Base-by-base conservation (phyloP, 2,888 invertebrate genomes). In the Phalera bucephala region DNA sequence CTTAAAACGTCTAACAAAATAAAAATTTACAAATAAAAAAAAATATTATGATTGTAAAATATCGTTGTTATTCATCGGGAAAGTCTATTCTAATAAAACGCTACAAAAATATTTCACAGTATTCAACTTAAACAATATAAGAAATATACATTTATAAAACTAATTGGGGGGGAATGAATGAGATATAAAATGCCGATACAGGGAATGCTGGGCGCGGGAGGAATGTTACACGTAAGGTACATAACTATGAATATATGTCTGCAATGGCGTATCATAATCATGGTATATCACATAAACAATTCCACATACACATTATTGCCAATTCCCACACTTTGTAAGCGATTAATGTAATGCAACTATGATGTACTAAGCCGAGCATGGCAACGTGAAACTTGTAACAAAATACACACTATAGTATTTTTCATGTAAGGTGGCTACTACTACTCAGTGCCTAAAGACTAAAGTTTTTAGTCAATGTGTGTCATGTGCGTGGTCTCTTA, bases 21-120 rank as follows among this genome's bases (percentile, higher is more conserved):
- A 83, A 78, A 86, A 80, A 80, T 81, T 74, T 82, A 85, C 82
- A 86, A n/a, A 64, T 74, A 74, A 73, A 75, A 72, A n/a, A 75
- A 79, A 72, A 76, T 14, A 27, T 70, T 66, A 59, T 72, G 72
- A 61, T 56, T 64, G 62, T 66, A 71, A 62, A 78, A 79, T 80
- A 82, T 85, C 85, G 87, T 85, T 86, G 87, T 79, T 75, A 48
- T 75, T 72, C 80, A 70, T 47, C 36, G 57, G 84, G 83, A 82
- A 80, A 76, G 72, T 73, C 58, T 60, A 59, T 49, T 64, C 52
- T 64, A 71, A 61, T 64, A 68, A 78, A 72, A 63, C 54, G 72
- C 65, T 79, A 75, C 54, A 74, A 74, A 81, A 80, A 81, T 77
- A 80, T 72, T 71, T 80, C 75, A 81, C 78, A 79, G 56, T 55